Base-by-base conservation (phyloP, 2,797 vertebrate species). In the Arnoldichthys spilopterus region DNA sequence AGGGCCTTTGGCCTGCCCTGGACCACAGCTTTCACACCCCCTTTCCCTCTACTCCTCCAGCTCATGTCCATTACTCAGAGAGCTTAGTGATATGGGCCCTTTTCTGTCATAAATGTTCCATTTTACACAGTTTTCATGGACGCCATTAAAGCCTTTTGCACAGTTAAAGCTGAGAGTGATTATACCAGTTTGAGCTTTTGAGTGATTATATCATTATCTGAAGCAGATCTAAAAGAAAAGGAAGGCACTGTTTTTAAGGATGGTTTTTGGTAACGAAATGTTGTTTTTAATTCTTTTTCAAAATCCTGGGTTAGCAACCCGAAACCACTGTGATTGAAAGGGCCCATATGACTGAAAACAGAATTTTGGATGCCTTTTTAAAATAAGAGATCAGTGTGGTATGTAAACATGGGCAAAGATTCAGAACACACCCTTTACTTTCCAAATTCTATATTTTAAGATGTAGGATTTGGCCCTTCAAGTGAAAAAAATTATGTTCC, bases 31-130 rank as follows among this genome's bases (percentile, higher is more conserved):
- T 62, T 64, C 43, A 54, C 54, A 64, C 26, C 56, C 51, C 28
- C 63, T 40, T 30, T 30, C n/a, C 40, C n/a, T 30, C 43, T 66
- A 51, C 69, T 54, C 43, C 64, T 58, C 54, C 32, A 66, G 62
- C 43, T 56, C 56, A 54, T 43, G 76, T 76, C 72, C 74, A 85
- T 82, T 63, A 86, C 63, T 78, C 71, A 74, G 30, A 22, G 45
- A 79, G 72, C 16, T 3, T 45, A 37, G 45, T 40, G 59, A 71
- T 45, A 3, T 63, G 62, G 28, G 11, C 16, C 30, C 40, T 67
- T 79, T 66, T 37, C 51, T 72, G 74, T 58, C 67, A 72, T 58
- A 76, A 72, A 49, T 59, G 74, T 68, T 76, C 59, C 37, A 66
- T 81, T 71, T 81, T 81, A 72, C 49, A 62, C 20, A 11, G 68